phyloP scores from a whole-genome alignment of 2,113 vertebrate species.

The Peucedramus taeniatus region DNA sequence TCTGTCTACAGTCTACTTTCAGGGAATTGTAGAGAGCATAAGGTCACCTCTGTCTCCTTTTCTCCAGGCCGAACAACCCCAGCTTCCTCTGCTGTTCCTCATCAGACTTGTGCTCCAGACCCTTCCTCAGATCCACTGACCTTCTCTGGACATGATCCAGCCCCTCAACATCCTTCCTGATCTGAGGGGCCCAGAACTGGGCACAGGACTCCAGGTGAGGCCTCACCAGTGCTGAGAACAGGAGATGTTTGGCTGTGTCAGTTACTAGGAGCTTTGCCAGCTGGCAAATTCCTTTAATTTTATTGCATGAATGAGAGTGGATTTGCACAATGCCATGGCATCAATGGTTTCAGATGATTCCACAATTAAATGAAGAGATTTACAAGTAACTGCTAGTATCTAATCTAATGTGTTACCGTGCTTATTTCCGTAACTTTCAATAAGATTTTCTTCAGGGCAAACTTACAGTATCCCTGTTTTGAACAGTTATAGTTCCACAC shows the following conservation, averaged over 20 bases:
- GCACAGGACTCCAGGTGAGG: background rate
- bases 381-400: background rate
- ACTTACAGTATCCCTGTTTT: background rate
- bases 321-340: background rate
- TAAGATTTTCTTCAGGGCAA: background rate
- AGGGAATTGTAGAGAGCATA: background rate
- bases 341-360: background rate
- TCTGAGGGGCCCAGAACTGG: background rate
- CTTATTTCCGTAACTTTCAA: background rate
- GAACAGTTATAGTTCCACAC: background rate
- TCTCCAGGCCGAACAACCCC: background rate
- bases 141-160: background rate
- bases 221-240: background rate
- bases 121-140: fast-evolving
- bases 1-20: background rate
- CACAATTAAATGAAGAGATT: background rate
- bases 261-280: background rate
- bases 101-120: background rate
- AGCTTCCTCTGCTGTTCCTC: background rate
- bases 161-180: background rate
- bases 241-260: background rate
- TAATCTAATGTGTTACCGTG: background rate
- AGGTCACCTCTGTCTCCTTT: background rate
- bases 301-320: background rate
- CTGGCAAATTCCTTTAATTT: background rate